phyloP scores from a whole-genome alignment of 1,140 invertebrate species.

The Heliconius congener region DNA sequence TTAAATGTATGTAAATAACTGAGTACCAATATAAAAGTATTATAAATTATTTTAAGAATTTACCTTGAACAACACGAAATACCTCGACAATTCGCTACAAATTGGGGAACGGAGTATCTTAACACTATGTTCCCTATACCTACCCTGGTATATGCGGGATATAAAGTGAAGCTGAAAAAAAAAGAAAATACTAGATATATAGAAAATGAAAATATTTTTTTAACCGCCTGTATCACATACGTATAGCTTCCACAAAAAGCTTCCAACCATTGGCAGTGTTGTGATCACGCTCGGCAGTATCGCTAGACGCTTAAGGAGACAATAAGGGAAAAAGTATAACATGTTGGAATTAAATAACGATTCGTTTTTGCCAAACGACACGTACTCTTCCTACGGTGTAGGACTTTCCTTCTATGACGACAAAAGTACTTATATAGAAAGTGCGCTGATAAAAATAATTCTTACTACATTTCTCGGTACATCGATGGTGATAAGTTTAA shows the following conservation, averaged over 20 bases:
- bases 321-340: slow-evolving; percentile 7
- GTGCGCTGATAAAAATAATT: slow-evolving; percentile 87
- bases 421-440: slow-evolving; percentile 71
- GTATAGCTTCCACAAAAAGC: background rate
- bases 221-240: slow-evolving; percentile 1
- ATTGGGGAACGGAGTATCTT: no score
- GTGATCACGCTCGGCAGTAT: background rate
- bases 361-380: background rate
- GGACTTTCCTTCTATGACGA: slow-evolving; percentile 44
- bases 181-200: background rate
- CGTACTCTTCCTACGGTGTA: slow-evolving; percentile 35
- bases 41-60: no score
- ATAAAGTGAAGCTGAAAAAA: no score
- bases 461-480: slow-evolving; percentile 89
- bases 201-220: background rate
- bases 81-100: no score
- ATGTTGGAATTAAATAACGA: slow-evolving; percentile 21
- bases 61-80: no score
- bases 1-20: background rate
- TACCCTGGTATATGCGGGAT: no score
- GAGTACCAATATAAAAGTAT: no score
- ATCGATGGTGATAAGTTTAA: slow-evolving; percentile 91
- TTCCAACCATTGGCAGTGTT: background rate
- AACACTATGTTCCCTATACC: no score
- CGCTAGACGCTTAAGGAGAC: slow-evolving; percentile 6